A percentile compares a stretch with the other conserved stretches of the same genome.
These are phyloP conservation scores for Drosophila birchii DNA, from an alignment of 2,888 invertebrate genomes.

Conservation along the genomic window DNA sequence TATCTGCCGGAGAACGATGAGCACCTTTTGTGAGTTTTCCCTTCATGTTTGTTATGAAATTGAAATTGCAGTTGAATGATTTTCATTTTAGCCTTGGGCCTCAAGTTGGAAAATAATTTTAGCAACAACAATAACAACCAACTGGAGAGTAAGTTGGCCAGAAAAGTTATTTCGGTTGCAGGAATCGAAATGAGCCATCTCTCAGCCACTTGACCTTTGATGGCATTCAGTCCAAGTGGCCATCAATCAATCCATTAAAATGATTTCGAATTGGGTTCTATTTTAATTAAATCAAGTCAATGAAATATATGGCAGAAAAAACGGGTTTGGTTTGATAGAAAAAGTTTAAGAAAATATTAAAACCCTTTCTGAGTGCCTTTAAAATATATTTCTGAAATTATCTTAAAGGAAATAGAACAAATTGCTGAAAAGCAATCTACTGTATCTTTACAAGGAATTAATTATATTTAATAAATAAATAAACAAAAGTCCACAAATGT, in stretches of 20 bases:
- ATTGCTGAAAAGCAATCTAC: neutral
- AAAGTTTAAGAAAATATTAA: neutral
- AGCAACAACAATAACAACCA: neutral
- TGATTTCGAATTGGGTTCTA: neutral
- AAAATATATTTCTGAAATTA: too few species aligned
- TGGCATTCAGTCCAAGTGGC: slow-evolving; percentile 6
- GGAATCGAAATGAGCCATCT: slow-evolving; percentile 3
- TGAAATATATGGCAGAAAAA: neutral
- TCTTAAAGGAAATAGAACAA: too few species aligned
- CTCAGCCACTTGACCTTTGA: slow-evolving; percentile 20
- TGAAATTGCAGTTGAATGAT: slow-evolving; percentile 59
- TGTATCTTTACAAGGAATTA: neutral
- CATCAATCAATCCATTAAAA: slow-evolving; percentile 42
- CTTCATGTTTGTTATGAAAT: slow-evolving; percentile 32
- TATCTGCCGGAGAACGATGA: slow-evolving; percentile 36
- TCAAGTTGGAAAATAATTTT: neutral
- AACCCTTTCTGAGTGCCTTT: neutral
- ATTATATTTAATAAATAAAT: neutral
- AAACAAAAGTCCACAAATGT: neutral
- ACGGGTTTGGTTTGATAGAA: too few species aligned
- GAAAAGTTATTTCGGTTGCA: neutral
- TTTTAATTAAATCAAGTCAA: slow-evolving; percentile 26
- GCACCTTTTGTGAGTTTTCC: slow-evolving; percentile 1
- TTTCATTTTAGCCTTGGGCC: slow-evolving; percentile 43
- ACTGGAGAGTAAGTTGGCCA: neutral